A percentile compares a stretch with the other conserved stretches of the same genome.
These are phyloP conservation scores for Connochaetes taurinus DNA, from an alignment of 2,113 vertebrate genomes.

Conservation along the genomic window DNA sequence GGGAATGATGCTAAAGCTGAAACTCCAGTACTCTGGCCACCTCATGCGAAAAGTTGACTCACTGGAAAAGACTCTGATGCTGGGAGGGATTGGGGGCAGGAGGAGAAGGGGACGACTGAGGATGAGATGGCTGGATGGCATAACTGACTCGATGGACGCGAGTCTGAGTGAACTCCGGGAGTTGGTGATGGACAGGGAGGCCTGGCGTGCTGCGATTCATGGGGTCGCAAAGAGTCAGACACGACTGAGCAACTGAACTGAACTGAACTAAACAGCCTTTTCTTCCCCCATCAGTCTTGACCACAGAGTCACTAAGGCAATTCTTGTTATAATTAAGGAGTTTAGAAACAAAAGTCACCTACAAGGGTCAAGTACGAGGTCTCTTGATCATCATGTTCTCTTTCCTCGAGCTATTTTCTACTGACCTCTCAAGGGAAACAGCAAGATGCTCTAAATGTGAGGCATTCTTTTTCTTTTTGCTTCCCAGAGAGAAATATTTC, in stretches of 20 bases:
- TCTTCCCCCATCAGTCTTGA: neutral
- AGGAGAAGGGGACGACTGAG: too few relatives aligned
- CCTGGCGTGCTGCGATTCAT: too few relatives aligned
- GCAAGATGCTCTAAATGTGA: neutral
- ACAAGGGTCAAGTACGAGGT: neutral
- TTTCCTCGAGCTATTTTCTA: neutral
- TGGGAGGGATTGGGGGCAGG: too few relatives aligned
- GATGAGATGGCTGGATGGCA: too few relatives aligned
- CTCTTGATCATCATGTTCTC: neutral
- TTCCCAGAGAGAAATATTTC: neutral
- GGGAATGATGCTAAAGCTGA: too few relatives aligned
- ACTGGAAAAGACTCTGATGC: too few relatives aligned
- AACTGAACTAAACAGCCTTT: neutral
- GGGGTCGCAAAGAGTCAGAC: too few relatives aligned
- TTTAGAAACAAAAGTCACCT: neutral
- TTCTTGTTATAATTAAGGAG: neutral
- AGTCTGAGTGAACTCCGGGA: too few relatives aligned
- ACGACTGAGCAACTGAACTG: too few relatives aligned
- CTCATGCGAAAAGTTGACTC: too few relatives aligned
- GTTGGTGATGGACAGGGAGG: too few relatives aligned
- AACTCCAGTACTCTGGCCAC: too few relatives aligned
- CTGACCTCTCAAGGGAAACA: neutral
- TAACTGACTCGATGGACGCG: fast-evolving
- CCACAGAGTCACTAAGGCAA: neutral
- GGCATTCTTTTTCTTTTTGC: neutral